Evolutionary conservation across 2,113 vertebrate species (phyloP).

Genomic region (Brachypodius melanocephalos): DNA sequence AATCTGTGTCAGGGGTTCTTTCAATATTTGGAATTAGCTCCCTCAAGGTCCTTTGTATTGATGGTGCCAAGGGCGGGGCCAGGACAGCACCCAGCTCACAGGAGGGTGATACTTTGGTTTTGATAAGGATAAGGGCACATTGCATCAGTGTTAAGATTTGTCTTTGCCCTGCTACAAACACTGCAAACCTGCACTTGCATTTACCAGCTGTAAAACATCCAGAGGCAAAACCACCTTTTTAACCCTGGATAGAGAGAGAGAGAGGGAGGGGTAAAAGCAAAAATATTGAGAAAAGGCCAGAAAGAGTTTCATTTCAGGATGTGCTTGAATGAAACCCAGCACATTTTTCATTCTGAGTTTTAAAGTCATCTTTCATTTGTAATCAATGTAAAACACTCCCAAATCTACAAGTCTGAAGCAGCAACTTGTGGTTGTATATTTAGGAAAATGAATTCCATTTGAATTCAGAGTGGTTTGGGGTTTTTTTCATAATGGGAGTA

Average conservation of each 20-base stretch:
- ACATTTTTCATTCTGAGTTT: background rate
- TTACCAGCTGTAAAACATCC: background rate
- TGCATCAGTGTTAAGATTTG: background rate
- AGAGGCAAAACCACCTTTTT: background rate
- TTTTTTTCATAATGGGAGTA: slow-evolving; percentile 27
- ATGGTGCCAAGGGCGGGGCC: background rate
- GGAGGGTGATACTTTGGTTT: rapidly evolving
- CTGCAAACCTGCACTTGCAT: background rate
- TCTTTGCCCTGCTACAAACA: background rate
- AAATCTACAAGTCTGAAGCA: background rate
- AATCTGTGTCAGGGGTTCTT: background rate
- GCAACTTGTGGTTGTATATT: background rate
- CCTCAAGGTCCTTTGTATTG: background rate
- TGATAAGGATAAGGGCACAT: too few species aligned
- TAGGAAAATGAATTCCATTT: slow-evolving; percentile 26
- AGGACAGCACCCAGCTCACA: background rate
- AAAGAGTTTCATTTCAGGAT: background rate
- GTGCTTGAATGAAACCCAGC: background rate
- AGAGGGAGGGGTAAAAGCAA: background rate
- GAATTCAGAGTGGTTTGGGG: background rate
- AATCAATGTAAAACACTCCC: background rate
- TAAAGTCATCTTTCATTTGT: background rate
- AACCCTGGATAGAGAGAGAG: background rate
- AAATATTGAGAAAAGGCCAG: background rate
- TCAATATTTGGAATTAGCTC: background rate